Percentiles rank a stretch among this genome's conserved stretches.
phyloP scores from a whole-genome alignment of 2,113 vertebrate genomes.

The Columba livia region DNA sequence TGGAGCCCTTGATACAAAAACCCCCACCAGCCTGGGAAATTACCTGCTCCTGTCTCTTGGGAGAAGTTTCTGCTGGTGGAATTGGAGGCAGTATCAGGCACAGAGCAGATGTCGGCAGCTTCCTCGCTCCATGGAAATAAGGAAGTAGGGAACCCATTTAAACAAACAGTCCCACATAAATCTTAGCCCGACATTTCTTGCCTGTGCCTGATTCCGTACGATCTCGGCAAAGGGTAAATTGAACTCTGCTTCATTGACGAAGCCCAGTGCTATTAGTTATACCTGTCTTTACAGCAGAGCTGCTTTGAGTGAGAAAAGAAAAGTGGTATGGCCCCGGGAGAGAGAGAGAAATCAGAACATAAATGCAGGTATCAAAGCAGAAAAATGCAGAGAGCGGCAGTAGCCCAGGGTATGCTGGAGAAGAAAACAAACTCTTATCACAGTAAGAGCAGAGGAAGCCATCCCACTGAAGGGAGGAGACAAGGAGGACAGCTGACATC shows the following conservation, averaged over 20 bases:
- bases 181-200: background rate
- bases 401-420: conserved; percentile 24
- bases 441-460: conserved; percentile 54
- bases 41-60: background rate
- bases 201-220: background rate
- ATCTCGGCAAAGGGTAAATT: conserved; percentile 12
- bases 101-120: conserved; percentile 1
- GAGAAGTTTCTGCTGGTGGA: background rate
- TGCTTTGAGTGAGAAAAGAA: conserved; percentile 49
- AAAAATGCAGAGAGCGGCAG: conserved; percentile 37
- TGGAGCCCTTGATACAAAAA: background rate
- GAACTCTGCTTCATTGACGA: background rate
- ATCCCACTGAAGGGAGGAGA: conserved; percentile 45
- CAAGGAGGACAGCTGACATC: conserved; percentile 33
- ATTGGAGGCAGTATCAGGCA: background rate
- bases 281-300: background rate
- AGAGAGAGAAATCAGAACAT: conserved; percentile 34
- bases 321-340: conserved; percentile 11
- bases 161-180: conserved; percentile 43
- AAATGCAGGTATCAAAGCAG: conserved; percentile 64
- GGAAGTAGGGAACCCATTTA: conserved; percentile 39
- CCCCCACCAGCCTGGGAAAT: background rate
- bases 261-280: conserved; percentile 13
- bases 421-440: conserved; percentile 66
- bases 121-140: background rate